phyloP scores from a whole-genome alignment of 2,888 invertebrate species.

The Amphipyra tragopoginis region DNA sequence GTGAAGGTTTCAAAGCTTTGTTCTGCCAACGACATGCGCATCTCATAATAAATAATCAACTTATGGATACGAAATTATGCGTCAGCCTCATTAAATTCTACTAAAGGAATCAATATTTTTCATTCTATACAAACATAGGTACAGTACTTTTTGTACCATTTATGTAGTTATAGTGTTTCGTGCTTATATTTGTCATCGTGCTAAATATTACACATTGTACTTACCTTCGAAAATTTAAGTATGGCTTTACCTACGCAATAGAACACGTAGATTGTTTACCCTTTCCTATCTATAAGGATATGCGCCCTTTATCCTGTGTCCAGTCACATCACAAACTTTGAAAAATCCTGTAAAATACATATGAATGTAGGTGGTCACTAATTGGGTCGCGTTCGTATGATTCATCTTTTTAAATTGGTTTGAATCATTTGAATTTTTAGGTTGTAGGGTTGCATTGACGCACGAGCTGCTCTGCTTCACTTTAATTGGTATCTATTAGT shows the following conservation, averaged over 20 bases:
- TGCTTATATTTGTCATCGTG: too few species aligned
- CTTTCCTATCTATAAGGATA: neutral
- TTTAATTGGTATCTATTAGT: conserved; percentile 26
- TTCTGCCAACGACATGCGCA: conserved; percentile 58
- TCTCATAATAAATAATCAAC: conserved; percentile 66
- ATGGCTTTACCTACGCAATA: too few species aligned
- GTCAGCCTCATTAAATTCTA: conserved; percentile 60
- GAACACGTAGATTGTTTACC: too few species aligned
- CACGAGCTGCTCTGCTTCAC: conserved; percentile 52
- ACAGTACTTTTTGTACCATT: conserved; percentile 9
- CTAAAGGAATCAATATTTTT: conserved; percentile 46
- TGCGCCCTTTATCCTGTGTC: conserved; percentile 22
- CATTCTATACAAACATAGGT: conserved; percentile 28
- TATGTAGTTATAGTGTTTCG: neutral
- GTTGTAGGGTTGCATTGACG: conserved; percentile 70
- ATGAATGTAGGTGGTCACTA: conserved; percentile 28
- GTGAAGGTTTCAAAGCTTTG: conserved; percentile 67
- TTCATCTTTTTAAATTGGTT: conserved; percentile 61
- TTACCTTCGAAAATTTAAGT: too few species aligned
- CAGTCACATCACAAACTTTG: neutral
- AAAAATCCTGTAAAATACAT: conserved; percentile 24
- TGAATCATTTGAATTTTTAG: conserved; percentile 70
- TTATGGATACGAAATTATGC: conserved; percentile 62
- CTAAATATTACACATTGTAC: too few species aligned
- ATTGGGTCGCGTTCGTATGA: conserved; percentile 57